Evolutionary conservation across 2,113 vertebrate species (phyloP).

Genomic region (Phrynosoma blainvillii): DNA sequence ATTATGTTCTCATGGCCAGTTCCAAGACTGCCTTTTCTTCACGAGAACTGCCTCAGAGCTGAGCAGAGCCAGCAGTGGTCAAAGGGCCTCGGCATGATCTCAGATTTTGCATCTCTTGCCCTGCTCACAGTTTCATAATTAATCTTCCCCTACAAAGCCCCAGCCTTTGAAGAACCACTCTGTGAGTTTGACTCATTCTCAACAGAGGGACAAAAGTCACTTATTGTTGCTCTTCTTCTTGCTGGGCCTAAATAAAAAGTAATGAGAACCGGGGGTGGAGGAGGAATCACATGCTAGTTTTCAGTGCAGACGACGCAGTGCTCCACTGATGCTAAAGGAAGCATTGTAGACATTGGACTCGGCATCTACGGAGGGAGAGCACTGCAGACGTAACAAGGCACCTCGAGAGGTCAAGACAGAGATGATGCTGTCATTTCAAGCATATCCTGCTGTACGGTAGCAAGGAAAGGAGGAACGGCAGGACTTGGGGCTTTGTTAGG

Average conservation of each 20-base stretch:
- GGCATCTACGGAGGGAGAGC: neutral
- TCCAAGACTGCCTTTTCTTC: neutral
- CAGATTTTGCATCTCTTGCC: neutral
- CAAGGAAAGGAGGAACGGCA: neutral
- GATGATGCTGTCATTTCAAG: neutral
- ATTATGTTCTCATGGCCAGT: neutral
- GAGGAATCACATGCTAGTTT: neutral
- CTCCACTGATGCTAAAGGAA: neutral
- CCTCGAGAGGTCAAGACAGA: neutral
- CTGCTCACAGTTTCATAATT: neutral
- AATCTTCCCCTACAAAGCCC: neutral
- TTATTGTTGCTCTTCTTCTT: neutral
- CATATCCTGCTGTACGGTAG: neutral
- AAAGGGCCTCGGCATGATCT: neutral
- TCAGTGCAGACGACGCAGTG: neutral
- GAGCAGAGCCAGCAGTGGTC: neutral
- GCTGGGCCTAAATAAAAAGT: neutral
- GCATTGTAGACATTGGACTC: conserved; percentile 1
- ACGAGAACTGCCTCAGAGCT: neutral
- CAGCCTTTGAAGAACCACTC: neutral
- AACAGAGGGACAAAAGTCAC: conserved; percentile 7
- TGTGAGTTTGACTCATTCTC: neutral
- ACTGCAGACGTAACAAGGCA: neutral
- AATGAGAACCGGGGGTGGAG: neutral
- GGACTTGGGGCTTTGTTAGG: neutral